Evolutionary conservation across 2,888 invertebrate species (phyloP), one percentile per base, ranked within the genome.

Genomic region (Lordiphosa andalusiaca): DNA sequence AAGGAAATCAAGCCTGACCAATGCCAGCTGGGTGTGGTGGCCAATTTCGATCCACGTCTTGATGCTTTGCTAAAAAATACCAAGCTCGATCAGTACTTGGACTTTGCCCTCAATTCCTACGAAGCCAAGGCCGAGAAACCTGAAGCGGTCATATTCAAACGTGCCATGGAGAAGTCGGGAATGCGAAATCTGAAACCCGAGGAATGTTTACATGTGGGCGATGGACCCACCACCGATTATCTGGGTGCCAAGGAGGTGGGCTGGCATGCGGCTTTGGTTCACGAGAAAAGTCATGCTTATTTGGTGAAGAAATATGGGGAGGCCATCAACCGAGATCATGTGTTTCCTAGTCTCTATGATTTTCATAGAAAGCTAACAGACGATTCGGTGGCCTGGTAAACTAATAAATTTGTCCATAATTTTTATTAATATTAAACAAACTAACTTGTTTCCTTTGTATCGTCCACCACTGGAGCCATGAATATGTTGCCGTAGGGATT

Each of bases 11-110:
- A 77, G 9, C 52, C 69, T 6, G 80, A 83, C 4, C 83, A 85
- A 46, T 69, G 73, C 7, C 64, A 67, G 5, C 72, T 96, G 40
- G 97, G 96, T 3, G 92, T 96, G 0, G 93, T 98, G 70, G 96
- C 97, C 5, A 98, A 98, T 89, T 96, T 94, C 90, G 98, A 98
- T 90, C 94, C 95, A 30, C 91, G 97, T 30, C 90, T 98, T 2
- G 91, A 92, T 60, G 90, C 91, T 4, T 92, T 97, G 65, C 90
- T 98, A 51, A 74, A 89, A 10, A 93, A 93, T 73, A 90, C 94
- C 36, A 92, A 91, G 53, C 88, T 97, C n/a, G 86, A 91, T 48
- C 90, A 93, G 51, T 93, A 93, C 86, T 96, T 98, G 89, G 91
- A 94, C 69, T 97, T 97, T 90, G 91, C 96, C 41, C 67, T 96